These are phyloP conservation scores for Nyctibius grandis DNA, from an alignment of 2,797 vertebrate species.

Conservation along the genomic window DNA sequence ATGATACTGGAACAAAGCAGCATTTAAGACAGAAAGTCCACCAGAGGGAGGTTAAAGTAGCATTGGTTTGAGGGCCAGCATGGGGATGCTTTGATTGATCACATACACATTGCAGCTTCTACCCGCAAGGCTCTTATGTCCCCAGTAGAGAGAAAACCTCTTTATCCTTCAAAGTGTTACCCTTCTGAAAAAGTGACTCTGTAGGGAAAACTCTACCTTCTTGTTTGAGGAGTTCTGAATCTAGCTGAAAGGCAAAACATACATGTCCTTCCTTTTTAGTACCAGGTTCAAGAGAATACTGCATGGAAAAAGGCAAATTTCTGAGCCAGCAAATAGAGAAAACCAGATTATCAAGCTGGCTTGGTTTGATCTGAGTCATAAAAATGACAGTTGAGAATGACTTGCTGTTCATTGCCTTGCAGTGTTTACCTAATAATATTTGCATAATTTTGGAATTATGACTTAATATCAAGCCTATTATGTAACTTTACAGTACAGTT, in stretches of 20 bases:
- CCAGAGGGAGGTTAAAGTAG: background rate
- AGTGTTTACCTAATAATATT: background rate
- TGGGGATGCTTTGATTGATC: background rate
- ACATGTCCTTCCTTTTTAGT: background rate
- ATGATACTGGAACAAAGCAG: background rate
- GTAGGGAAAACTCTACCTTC: background rate
- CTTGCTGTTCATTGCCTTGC: background rate
- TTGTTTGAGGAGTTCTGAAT: conserved; percentile 33
- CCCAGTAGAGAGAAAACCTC: conserved; percentile 15
- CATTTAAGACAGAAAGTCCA: background rate
- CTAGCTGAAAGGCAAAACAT: conserved; percentile 32
- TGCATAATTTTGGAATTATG: background rate
- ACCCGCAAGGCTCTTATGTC: background rate
- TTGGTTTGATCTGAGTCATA: background rate
- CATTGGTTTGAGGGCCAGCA: background rate
- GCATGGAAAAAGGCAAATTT: background rate
- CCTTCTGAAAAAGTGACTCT: background rate
- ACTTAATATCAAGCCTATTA: background rate
- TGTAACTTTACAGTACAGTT: background rate
- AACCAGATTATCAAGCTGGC: background rate
- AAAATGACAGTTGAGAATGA: background rate
- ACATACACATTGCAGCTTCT: background rate
- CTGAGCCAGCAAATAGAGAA: background rate
- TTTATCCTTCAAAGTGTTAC: conserved; percentile 30
- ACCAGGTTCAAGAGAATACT: background rate